phyloP scores from a whole-genome alignment of 2,888 invertebrate species.

The Falcaria lacertinaria region DNA sequence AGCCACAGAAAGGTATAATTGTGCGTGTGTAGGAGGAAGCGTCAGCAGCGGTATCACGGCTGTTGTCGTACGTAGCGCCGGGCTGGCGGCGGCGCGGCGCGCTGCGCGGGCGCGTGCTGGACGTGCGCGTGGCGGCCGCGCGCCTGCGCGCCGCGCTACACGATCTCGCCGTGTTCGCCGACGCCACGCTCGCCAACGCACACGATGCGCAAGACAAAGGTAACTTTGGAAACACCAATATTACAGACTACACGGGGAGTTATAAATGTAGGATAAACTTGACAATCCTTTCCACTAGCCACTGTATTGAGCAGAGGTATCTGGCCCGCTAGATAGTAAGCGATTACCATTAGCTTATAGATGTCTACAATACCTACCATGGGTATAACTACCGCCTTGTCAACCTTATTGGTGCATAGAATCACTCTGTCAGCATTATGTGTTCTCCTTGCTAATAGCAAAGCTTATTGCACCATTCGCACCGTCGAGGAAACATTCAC shows the following conservation, averaged over 20 bases:
- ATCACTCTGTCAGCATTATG: too few species aligned
- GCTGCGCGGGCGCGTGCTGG: constrained; percentile 88
- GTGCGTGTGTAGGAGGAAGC: constrained; percentile 81
- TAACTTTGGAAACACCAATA: constrained; percentile 16
- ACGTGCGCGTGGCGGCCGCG: constrained; percentile 89
- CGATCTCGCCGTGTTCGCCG: constrained; percentile 93
- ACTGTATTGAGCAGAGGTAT: too few species aligned
- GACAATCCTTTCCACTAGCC: not conserved
- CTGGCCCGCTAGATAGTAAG: too few species aligned
- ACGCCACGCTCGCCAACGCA: constrained; percentile 93
- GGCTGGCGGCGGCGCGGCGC: constrained; percentile 91
- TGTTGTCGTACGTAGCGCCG: constrained; percentile 87
- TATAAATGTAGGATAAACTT: too few species aligned
- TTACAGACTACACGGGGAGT: too few species aligned
- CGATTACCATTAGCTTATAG: too few species aligned
- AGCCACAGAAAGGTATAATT: not conserved
- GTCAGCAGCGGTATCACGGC: constrained; percentile 86
- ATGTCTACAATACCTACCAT: too few species aligned
- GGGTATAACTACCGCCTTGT: too few species aligned
- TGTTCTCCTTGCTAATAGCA: too few species aligned
- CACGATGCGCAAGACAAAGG: constrained; percentile 90
- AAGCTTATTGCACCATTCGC: too few species aligned
- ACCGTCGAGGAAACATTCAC: too few species aligned
- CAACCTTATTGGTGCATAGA: too few species aligned
- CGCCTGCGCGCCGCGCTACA: constrained; percentile 89